These are phyloP conservation scores for Acromyrmex echinatior DNA, from an alignment of 1,140 invertebrate genomes.

Conservation along the genomic window DNA sequence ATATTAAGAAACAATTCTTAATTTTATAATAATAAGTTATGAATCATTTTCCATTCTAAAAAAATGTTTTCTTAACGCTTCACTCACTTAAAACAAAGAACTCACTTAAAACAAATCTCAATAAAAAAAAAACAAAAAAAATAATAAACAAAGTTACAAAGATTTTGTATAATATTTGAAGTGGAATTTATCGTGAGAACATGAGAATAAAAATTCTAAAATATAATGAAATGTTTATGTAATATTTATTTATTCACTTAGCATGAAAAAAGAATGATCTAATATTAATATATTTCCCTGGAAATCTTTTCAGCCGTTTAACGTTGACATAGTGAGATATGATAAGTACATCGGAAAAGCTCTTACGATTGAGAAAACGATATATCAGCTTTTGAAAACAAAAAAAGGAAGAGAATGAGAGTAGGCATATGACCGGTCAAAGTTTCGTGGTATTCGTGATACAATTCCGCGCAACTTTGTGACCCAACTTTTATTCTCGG, in stretches of 20 bases:
- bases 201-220: slow-evolving; percentile 14
- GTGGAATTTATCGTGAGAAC: background rate
- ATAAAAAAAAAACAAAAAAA: background rate
- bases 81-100: background rate
- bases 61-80: background rate
- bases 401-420: slow-evolving; percentile 3
- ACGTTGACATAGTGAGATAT: background rate
- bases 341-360: background rate
- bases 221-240: background rate
- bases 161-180: background rate
- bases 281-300: background rate
- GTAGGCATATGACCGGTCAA: slow-evolving; percentile 22
- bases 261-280: background rate
- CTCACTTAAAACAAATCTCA: background rate
- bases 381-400: slow-evolving; percentile 42
- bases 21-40: background rate
- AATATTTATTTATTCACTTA: background rate
- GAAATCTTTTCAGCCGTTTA: background rate
- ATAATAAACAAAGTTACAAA: background rate
- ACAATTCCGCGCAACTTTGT: slow-evolving; percentile 62
- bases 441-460: slow-evolving; percentile 61
- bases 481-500: slow-evolving; percentile 60
- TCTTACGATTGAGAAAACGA: slow-evolving; percentile 20
- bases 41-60: background rate
- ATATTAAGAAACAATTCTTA: background rate